Percentiles rank a stretch among this genome's conserved stretches.
These are phyloP conservation scores for Chanos chanos DNA, from an alignment of 2,797 vertebrate species.

Conservation along the genomic window DNA sequence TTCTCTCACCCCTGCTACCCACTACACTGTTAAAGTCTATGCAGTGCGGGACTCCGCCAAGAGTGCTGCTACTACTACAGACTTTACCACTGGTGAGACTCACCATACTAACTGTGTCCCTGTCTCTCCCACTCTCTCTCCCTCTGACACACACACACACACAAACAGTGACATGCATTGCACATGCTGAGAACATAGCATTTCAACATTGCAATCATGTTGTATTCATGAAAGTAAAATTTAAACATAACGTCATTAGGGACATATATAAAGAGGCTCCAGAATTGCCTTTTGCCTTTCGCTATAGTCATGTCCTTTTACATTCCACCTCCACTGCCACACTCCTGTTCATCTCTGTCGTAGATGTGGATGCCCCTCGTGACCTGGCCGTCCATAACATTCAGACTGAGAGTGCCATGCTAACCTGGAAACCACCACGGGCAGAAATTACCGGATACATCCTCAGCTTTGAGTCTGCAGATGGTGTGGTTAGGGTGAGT, in stretches of 20 bases:
- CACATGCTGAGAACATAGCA: too few relatives aligned
- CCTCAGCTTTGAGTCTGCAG: conserved; percentile 84
- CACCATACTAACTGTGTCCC: too few relatives aligned
- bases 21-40: conserved; percentile 83
- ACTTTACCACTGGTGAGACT: conserved; percentile 84
- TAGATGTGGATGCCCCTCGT: conserved; percentile 87
- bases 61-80: conserved; percentile 78
- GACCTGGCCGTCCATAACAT: conserved; percentile 82
- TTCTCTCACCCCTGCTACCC: conserved; percentile 80
- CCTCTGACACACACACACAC: neutral
- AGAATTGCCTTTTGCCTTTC: too few relatives aligned
- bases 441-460: conserved; percentile 88
- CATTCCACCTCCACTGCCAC: too few relatives aligned
- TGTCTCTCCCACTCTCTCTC: neutral
- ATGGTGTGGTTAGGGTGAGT: conserved; percentile 81
- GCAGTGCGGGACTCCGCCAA: conserved; percentile 82
- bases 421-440: conserved; percentile 86
- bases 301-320: too few relatives aligned
- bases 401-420: conserved; percentile 82
- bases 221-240: too few relatives aligned
- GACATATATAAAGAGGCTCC: too few relatives aligned
- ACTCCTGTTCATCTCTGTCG: too few relatives aligned
- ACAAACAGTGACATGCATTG: too few relatives aligned
- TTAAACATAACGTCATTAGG: too few relatives aligned
- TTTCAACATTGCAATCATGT: too few relatives aligned